phyloP scores from a whole-genome alignment of 2,888 invertebrate genomes.

The Automeris io region DNA sequence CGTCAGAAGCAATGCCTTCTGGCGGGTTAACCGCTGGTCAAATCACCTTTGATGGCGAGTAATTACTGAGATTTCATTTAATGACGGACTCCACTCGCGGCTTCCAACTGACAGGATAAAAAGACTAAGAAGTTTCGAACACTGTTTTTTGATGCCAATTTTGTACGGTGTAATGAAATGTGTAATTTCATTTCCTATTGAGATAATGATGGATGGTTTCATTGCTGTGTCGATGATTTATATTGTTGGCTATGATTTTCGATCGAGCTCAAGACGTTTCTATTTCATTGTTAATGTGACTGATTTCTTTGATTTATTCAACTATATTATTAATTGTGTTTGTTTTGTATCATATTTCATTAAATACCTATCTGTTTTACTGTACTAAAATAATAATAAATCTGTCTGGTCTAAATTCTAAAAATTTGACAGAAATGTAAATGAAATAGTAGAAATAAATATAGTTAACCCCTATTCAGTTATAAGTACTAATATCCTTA shows the following conservation, averaged over 20 bases:
- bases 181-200: slow-evolving; percentile 41
- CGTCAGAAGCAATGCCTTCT: slow-evolving; percentile 48
- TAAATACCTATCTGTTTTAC: no score
- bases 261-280: no score
- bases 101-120: slow-evolving; percentile 56
- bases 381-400: no score
- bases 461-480: no score
- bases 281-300: no score
- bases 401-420: no score
- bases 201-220: slow-evolving; percentile 29
- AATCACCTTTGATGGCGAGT: slow-evolving; percentile 70
- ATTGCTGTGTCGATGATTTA: slow-evolving; percentile 24
- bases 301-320: no score
- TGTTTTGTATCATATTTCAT: no score
- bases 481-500: no score
- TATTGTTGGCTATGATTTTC: slow-evolving; percentile 25
- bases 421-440: no score
- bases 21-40: slow-evolving; percentile 58
- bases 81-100: slow-evolving; percentile 51
- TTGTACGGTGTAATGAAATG: slow-evolving; percentile 41
- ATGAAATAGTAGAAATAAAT: no score
- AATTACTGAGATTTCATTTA: slow-evolving; percentile 70
- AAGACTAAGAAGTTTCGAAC: slow-evolving; percentile 27
- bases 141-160: neutral
- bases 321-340: no score